Conservation (phyloP, 1,140 invertebrate species). For the Panonychus citri region DNA sequence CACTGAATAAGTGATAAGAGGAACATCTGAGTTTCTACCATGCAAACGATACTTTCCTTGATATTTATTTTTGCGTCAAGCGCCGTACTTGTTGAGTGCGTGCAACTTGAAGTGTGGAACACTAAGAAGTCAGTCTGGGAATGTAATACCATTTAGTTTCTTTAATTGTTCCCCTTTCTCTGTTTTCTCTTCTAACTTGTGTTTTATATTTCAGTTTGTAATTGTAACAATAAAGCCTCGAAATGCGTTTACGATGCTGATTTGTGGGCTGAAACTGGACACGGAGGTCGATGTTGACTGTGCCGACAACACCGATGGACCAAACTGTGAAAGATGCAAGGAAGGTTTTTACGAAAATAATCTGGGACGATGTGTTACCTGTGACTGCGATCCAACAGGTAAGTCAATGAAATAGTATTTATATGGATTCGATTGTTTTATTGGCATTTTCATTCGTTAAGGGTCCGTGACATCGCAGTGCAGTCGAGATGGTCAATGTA, state of each 20-base stretch:
- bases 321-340: constrained; percentile 79
- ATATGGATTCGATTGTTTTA: too few species aligned
- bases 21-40: too few species aligned
- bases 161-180: too few species aligned
- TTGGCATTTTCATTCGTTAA: constrained; percentile 18
- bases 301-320: constrained; percentile 59
- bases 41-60: too few species aligned
- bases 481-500: constrained; percentile 47
- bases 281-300: constrained; percentile 93
- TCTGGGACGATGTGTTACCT: constrained; percentile 54
- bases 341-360: constrained; percentile 60
- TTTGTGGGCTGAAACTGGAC: constrained; percentile 66
- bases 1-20: too few species aligned
- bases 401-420: too few species aligned
- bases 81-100: too few species aligned
- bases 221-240: constrained; percentile 83
- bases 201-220: constrained; percentile 90
- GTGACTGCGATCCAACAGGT: constrained; percentile 66
- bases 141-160: too few species aligned
- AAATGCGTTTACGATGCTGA: constrained; percentile 84
- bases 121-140: too few species aligned
- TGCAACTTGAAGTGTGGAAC: too few species aligned
- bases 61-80: too few species aligned
- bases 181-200: too few species aligned
- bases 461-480: constrained; percentile 76